Evolutionary conservation across 2,113 vertebrate species (phyloP).

Genomic region (Ovibos moschatus): DNA sequence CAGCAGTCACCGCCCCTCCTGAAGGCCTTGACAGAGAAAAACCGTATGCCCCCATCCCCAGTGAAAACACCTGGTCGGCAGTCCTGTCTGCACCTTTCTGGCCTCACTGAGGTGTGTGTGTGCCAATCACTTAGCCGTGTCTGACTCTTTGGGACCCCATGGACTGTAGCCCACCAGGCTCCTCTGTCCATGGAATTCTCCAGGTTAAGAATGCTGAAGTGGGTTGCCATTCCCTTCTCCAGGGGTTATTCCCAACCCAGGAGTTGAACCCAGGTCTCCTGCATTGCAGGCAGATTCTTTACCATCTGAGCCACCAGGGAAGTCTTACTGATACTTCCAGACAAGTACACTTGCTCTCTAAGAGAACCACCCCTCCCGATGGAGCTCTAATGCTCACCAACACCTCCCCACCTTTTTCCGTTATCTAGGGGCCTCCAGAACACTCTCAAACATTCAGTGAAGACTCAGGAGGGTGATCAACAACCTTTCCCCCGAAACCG

Average conservation of each 20-base stretch:
- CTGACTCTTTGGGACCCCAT: not conserved
- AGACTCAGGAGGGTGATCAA: not conserved
- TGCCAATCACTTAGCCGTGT: fast-evolving
- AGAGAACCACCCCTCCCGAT: not conserved
- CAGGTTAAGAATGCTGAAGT: not conserved
- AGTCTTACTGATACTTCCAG: not conserved
- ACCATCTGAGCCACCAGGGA: not conserved
- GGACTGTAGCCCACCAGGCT: not conserved
- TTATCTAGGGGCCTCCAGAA: not conserved
- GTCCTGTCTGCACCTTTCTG: not conserved
- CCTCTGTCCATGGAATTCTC: not conserved
- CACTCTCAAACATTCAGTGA: not conserved
- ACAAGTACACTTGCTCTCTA: not conserved
- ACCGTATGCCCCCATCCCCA: not conserved
- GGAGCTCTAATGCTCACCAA: not conserved
- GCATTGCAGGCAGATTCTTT: not conserved
- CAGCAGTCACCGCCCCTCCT: not conserved
- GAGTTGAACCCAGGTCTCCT: not conserved
- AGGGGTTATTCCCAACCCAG: not conserved
- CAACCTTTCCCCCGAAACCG: not conserved
- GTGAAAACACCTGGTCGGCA: not conserved
- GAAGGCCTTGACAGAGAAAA: not conserved
- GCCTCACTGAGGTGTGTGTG: not conserved
- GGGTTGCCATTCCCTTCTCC: not conserved
- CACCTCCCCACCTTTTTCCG: not conserved